Conservation (phyloP, 1,140 invertebrate genomes). For the Leptopilina boulardi region DNA sequence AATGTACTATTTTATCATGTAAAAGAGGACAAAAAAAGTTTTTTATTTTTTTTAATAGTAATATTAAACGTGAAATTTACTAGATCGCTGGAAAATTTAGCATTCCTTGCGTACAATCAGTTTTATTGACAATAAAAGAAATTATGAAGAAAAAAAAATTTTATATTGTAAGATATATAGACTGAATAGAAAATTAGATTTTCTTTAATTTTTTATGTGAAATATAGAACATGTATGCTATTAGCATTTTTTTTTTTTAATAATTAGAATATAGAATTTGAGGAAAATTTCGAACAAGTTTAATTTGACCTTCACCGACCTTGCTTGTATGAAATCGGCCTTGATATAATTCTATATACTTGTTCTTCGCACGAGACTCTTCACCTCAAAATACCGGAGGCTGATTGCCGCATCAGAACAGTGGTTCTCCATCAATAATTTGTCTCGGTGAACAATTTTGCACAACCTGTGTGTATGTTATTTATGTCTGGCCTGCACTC, state of each 20-base stretch:
- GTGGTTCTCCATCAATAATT: constrained; percentile 22
- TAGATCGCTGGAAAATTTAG: not conserved
- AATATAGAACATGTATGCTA: no score
- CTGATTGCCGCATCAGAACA: constrained; percentile 23
- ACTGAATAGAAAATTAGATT: no score
- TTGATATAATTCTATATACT: not conserved
- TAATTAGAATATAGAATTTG: no score
- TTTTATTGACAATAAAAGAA: not conserved
- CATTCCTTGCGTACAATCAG: not conserved
- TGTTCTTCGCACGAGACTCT: constrained; percentile 9
- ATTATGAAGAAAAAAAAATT: no score
- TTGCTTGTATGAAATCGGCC: constrained; percentile 6
- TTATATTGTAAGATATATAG: no score
- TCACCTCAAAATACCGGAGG: constrained; percentile 16
- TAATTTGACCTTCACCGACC: constrained; percentile 10
- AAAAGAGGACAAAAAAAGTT: not conserved
- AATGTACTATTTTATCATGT: not conserved
- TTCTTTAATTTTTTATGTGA: no score
- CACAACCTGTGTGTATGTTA: constrained; percentile 1
- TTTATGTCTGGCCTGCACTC: constrained; percentile 8
- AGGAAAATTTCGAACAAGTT: not conserved
- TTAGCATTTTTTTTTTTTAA: no score
- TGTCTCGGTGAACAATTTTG: not conserved
- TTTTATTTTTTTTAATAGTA: no score
- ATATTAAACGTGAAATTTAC: not conserved